Evolutionary conservation across 2,888 invertebrate genomes (phyloP).

Genomic region (Halocaridina rubra): DNA sequence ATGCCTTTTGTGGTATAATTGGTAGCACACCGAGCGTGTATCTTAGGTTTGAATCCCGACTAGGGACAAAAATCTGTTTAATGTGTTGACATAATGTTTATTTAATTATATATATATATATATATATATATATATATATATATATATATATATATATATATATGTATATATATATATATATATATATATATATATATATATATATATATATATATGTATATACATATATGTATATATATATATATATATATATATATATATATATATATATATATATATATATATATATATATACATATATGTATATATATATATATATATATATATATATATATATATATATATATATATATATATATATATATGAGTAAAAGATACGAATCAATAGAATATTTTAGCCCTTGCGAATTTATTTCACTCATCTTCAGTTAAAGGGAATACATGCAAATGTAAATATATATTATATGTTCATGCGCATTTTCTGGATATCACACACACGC

Average conservation of each 20-base stretch:
- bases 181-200: background rate
- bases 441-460: background rate
- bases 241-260: background rate
- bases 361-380: background rate
- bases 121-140: background rate
- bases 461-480: background rate
- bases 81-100: no score
- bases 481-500: no score
- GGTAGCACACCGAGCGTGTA: no score
- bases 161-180: background rate
- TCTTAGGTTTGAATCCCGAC: no score
- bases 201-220: background rate
- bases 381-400: no score
- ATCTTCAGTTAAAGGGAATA: no score
- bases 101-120: no score
- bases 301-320: background rate
- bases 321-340: background rate
- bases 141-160: background rate
- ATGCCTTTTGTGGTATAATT: no score
- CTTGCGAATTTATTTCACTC: no score
- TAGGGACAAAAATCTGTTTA: no score
- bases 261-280: background rate
- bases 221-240: background rate
- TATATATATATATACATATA: background rate
- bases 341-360: background rate